Percentiles rank a stretch among this genome's conserved stretches.
Evolutionary conservation across 2,113 vertebrate genomes (phyloP).

Genomic region (Hiodon tergisus): DNA sequence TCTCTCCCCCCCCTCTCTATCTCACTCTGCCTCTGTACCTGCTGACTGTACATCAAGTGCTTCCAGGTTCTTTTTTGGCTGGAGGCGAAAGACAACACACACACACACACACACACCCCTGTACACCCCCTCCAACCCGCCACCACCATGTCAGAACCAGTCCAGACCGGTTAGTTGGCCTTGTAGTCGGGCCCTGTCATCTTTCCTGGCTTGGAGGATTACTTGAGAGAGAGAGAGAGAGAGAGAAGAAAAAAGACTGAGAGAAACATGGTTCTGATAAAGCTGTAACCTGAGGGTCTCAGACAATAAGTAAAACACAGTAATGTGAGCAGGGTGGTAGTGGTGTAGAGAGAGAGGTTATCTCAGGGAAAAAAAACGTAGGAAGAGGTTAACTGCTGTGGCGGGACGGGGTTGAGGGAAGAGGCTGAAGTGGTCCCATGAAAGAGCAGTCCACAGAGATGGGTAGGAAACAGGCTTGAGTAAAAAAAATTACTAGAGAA

Average conservation of each 20-base stretch:
- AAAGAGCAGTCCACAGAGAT: no score
- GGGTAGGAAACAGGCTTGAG: no score
- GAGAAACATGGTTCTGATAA: constrained; percentile 54
- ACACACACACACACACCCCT: constrained; percentile 50
- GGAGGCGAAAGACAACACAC: constrained; percentile 68
- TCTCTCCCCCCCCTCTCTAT: constrained; percentile 30
- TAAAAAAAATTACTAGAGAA: no score
- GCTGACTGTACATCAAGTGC: constrained; percentile 78
- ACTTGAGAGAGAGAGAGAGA: constrained; percentile 19
- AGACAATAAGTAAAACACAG: constrained; percentile 43
- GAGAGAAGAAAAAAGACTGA: constrained; percentile 53
- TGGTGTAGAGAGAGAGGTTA: background rate
- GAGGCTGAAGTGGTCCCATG: background rate
- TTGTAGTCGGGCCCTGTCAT: constrained; percentile 66
- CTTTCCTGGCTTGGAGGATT: constrained; percentile 65
- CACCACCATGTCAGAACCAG: constrained; percentile 73
- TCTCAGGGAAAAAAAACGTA: background rate
- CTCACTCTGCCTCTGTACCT: constrained; percentile 62
- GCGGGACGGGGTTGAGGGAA: background rate
- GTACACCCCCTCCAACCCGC: constrained; percentile 26
- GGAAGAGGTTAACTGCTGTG: background rate
- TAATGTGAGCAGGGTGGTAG: background rate
- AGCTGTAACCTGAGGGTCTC: constrained; percentile 71
- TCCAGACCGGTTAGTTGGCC: constrained; percentile 84
- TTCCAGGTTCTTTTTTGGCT: constrained; percentile 73